Conservation (phyloP, 92 coral and sea anemone species). For the Metridium senile region DNA sequence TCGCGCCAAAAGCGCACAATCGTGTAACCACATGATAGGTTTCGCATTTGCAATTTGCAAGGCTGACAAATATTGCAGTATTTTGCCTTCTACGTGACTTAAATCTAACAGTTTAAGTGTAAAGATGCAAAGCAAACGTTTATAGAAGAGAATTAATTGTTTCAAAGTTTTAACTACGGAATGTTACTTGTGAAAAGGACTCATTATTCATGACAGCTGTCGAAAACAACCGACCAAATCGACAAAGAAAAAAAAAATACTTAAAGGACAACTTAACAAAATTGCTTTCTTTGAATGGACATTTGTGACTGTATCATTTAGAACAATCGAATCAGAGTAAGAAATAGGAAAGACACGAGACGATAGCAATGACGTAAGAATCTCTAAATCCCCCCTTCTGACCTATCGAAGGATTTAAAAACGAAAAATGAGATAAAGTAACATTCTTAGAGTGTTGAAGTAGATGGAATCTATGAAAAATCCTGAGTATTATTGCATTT, state of each 20-base stretch:
- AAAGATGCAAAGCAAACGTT: not conserved
- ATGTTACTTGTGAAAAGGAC: not conserved
- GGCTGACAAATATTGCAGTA: no score
- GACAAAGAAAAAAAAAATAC: not conserved
- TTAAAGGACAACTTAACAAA: not conserved
- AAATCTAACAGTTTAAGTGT: not conserved
- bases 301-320: no score
- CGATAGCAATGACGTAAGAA: conserved; percentile 1
- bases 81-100: not conserved
- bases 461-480: no score
- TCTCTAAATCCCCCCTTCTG: not conserved
- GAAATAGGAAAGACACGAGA: not conserved
- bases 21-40: not conserved
- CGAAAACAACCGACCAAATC: not conserved
- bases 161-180: not conserved
- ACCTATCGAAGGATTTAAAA: not conserved
- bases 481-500: no score
- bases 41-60: not conserved
- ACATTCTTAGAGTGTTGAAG: no score
- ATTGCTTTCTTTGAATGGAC: no score
- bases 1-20: not conserved
- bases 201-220: not conserved
- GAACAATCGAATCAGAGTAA: no score
- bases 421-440: not conserved
- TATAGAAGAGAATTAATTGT: not conserved